Base-by-base conservation (phyloP, 2,888 invertebrate species). In the Masnerella sp. region DNA sequence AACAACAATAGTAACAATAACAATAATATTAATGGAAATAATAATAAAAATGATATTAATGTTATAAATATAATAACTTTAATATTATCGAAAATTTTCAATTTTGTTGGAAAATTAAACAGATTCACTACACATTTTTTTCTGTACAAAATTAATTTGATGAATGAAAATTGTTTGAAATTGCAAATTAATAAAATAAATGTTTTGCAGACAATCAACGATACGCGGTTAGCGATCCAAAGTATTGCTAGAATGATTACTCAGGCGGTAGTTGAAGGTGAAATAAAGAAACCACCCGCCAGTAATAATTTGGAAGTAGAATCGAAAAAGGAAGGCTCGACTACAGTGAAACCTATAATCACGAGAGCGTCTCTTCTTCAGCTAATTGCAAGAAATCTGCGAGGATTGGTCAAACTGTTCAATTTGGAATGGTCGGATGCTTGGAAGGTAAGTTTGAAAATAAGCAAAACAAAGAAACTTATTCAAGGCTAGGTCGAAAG, bases 381-480 rank as follows among this genome's bases (percentile, higher is more conserved):
- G 54, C 83, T 90, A 25, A 74, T 90, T 2, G 83, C 86, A 18
- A 83, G 90, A 77, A 90, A 90, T 78, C 74, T 90, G 5, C 85
- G 85, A 70, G 90, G 90, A 4, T 79, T 90, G 9, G 83, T 87
- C 1, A 81, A 89, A 64, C 79, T 90, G 2, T 90, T 88, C 74
- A 89, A 89, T 74, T 84, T 90, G 49, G 90, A 90, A 79, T 85
- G 90, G 82, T 79, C 82, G 14, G 89, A 90, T 69, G 90, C 90
- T 1, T 68, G 89, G 11, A 87, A 88, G 80, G 90, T 90, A 81
- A 85, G 81, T 81, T 11, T 25, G n/a, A 40, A 11, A 11, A 18
- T 15, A 36, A 36, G 36, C 5, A 36, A 2, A 9, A 36, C 36
- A 14, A n/a, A n/a, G n/a, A n/a, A n/a, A n/a, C n/a, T n/a, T n/a